phyloP scores from a whole-genome alignment of 2,888 invertebrate genomes.

The Tethea ocularis region DNA sequence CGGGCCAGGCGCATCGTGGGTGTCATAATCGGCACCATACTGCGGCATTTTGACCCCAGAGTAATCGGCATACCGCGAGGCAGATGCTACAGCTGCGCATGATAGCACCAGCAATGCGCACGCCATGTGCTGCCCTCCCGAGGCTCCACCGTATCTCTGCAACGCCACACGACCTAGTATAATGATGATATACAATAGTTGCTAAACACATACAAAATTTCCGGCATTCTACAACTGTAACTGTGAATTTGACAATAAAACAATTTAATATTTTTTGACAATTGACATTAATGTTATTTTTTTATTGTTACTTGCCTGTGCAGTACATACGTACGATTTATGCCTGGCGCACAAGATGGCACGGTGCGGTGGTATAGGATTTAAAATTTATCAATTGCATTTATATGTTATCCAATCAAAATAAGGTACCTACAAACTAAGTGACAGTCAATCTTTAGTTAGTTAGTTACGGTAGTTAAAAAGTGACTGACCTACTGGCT shows the following conservation, averaged over 20 bases:
- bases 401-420: no score
- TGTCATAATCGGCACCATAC: slow-evolving; percentile 58
- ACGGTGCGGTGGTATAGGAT: no score
- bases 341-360: no score
- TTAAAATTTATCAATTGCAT: no score
- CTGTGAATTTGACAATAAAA: slow-evolving; percentile 71
- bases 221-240: slow-evolving; percentile 58
- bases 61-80: slow-evolving; percentile 59
- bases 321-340: no score
- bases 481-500: not conserved
- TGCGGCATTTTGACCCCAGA: slow-evolving; percentile 62
- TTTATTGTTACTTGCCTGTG: not conserved
- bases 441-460: no score
- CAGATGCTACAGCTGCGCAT: slow-evolving; percentile 40
- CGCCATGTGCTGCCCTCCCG: slow-evolving; percentile 31
- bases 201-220: slow-evolving; percentile 39
- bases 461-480: no score
- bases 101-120: slow-evolving; percentile 34
- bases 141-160: slow-evolving; percentile 16
- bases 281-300: slow-evolving; percentile 19
- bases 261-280: slow-evolving; percentile 26
- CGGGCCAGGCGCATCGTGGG: slow-evolving; percentile 23
- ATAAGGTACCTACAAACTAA: no score
- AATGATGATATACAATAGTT: slow-evolving; percentile 25
- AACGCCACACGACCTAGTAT: slow-evolving; percentile 20